Conservation (phyloP, 2,113 vertebrate genomes). For the Paedocypris sp. region DNA sequence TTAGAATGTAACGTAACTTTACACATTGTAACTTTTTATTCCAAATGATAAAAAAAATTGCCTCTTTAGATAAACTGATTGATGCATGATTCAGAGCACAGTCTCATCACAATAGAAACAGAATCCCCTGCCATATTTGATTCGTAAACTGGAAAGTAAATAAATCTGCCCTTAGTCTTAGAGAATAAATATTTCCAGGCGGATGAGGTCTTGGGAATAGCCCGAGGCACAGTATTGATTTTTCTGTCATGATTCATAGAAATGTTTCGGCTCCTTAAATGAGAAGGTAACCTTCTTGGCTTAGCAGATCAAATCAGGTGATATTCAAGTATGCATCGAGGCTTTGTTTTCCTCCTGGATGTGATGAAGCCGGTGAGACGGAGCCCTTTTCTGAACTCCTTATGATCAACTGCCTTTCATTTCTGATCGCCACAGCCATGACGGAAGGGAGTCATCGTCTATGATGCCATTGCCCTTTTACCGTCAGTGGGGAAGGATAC, state of each 20-base stretch:
- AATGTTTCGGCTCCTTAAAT: neutral
- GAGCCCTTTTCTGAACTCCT: neutral
- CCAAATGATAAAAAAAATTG: too few species aligned
- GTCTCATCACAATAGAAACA: neutral
- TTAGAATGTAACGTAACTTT: too few species aligned
- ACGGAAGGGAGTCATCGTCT: neutral
- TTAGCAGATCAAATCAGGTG: neutral
- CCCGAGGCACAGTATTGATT: neutral
- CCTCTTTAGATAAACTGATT: too few species aligned
- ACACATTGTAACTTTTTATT: too few species aligned
- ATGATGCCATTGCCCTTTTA: neutral
- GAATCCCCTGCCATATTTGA: neutral
- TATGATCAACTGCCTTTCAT: neutral
- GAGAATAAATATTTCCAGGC: conserved; percentile 4
- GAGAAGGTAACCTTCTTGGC: neutral
- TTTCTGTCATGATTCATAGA: neutral
- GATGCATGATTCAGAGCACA: neutral
- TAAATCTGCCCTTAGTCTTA: conserved; percentile 3
- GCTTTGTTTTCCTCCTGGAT: neutral
- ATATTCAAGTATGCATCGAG: neutral
- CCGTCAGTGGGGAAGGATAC: neutral
- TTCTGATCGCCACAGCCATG: neutral
- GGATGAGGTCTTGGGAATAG: neutral
- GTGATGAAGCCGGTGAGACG: neutral
- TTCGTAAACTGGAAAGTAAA: neutral